Evolutionary conservation across 2,888 invertebrate species (phyloP), one percentile per base, ranked within the genome.

Genomic region (Melanchra persicariae): DNA sequence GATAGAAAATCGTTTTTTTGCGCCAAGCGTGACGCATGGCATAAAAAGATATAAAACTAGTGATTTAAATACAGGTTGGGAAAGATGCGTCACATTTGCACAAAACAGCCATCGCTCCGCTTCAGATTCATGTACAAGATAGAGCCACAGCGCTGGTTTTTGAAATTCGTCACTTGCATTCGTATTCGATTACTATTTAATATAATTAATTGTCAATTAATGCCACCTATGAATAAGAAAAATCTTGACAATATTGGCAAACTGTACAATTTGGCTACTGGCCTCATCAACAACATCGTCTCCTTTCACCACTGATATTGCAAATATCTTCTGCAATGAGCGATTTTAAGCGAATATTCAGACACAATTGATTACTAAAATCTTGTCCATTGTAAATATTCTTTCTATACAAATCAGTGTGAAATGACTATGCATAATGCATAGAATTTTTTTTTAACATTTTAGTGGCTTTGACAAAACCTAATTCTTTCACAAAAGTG

Each of bases 371-470:
- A 12, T 24, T 47, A 26, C 15, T n/a, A 1, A 6, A 26, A 49
- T 37, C 17, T 8, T 51, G 9, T 43, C 15, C 2, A n/a, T 47
- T 52, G 47, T 57, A 17, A 59, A 34, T 59, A 26, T 54, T 30
- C 34, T 49, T 52, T 37, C 10, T 49, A 3, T 19, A 10, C n/a
- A 67, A 77, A 61, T 58, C 26, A 52, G 22, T 59, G 60, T 73
- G 26, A 77, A 73, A 68, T 61, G 51, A 30, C 12, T 19, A 24
- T 26, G 26, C 19, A 54, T 40, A n/a, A n/a, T n/a, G n/a, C n/a
- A n/a, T n/a, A n/a, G n/a, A n/a, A n/a, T n/a, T n/a, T n/a, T n/a
- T n/a, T n/a, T n/a, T n/a, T n/a, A n/a, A n/a, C n/a, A n/a, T n/a
- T n/a, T n/a, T n/a, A n/a, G n/a, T n/a, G n/a, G n/a, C n/a, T n/a